Conservation (phyloP, 2,797 vertebrate genomes). For the Denticeps clupeoides region DNA sequence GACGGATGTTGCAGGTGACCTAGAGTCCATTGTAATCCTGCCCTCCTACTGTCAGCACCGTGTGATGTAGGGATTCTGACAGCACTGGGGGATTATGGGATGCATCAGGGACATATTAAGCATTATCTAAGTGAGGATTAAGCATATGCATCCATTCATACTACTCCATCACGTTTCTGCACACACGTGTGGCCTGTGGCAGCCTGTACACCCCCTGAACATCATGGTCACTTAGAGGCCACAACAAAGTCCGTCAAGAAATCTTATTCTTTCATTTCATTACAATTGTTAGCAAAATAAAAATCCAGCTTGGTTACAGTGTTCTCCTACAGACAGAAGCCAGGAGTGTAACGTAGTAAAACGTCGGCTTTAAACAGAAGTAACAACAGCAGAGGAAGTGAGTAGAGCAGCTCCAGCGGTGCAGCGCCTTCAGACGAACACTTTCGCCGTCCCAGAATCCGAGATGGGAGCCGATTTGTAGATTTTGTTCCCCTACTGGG, state of each 20-base stretch:
- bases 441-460: conserved; percentile 37
- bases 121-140: conserved; percentile 40
- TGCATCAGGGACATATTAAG: conserved; percentile 26
- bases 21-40: conserved; percentile 45
- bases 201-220: not conserved
- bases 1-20: conserved; percentile 4
- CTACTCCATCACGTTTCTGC: not conserved
- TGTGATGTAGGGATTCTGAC: conserved; percentile 15
- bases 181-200: not conserved
- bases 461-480: conserved; percentile 45
- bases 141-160: not conserved
- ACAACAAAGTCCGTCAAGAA: not conserved
- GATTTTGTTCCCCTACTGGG: conserved; percentile 34
- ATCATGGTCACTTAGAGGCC: too few relatives aligned
- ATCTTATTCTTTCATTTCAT: conserved; percentile 6
- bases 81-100: conserved; percentile 37
- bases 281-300: not conserved
- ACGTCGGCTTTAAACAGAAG: conserved; percentile 13
- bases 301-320: too few relatives aligned
- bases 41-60: conserved; percentile 47
- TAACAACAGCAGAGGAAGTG: conserved; percentile 18
- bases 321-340: conserved; percentile 12
- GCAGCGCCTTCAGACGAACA: conserved; percentile 49
- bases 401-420: conserved; percentile 2
- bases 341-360: conserved; percentile 4